Evolutionary conservation across 2,797 vertebrate genomes (phyloP).

Genomic region (Huso huso): DNA sequence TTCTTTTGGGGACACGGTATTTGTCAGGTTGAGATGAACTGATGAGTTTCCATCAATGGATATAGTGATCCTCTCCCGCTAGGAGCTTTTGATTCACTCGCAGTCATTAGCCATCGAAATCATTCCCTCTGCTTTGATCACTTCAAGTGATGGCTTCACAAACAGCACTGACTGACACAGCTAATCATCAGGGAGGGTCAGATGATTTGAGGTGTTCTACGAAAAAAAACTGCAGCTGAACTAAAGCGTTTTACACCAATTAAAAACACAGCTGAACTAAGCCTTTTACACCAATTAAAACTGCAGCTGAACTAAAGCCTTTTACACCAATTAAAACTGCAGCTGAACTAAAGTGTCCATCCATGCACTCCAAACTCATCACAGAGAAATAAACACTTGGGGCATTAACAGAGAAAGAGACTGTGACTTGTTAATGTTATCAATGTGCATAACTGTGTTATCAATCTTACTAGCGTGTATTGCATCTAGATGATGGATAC

Average conservation of each 20-base stretch:
- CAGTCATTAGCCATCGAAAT: neutral
- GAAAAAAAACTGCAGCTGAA: neutral
- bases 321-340: neutral
- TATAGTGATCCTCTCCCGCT: too few relatives aligned
- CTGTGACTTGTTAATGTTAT: too few relatives aligned
- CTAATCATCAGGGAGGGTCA: slow-evolving; percentile 5
- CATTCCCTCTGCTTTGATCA: slow-evolving; percentile 12
- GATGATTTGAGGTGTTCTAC: slow-evolving; percentile 6
- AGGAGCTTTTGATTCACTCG: too few relatives aligned
- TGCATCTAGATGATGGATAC: too few relatives aligned
- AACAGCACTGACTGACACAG: slow-evolving; percentile 2
- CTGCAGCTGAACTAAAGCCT: neutral
- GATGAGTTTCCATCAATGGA: neutral
- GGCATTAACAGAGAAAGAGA: too few relatives aligned
- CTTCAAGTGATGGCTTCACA: neutral
- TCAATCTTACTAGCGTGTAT: too few relatives aligned
- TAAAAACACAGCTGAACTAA: neutral
- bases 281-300: too few relatives aligned
- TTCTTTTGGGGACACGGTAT: too few relatives aligned
- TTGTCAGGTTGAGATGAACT: slow-evolving; percentile 5
- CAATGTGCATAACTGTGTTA: too few relatives aligned
- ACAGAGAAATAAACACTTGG: too few relatives aligned
- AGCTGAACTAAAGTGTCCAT: neutral
- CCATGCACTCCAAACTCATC: too few relatives aligned
- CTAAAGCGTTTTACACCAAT: neutral